Evolutionary conservation across 2,888 invertebrate genomes (phyloP).

Genomic region (Branchellion lobata): DNA sequence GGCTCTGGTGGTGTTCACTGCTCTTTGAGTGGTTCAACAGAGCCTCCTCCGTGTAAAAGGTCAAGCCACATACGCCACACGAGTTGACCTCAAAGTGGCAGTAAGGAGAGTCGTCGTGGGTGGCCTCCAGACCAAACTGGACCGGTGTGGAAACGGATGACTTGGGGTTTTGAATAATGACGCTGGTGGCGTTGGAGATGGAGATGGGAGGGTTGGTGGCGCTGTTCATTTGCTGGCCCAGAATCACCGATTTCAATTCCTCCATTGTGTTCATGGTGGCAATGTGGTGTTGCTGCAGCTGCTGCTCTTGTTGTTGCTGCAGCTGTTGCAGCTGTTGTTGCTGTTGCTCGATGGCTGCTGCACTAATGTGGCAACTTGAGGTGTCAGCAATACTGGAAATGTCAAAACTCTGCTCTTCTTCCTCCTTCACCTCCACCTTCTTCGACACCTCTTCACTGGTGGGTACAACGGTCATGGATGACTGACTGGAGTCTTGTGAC

Average conservation of each 20-base stretch:
- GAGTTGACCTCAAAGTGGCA: constrained; percentile 33
- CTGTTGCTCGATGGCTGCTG: no score
- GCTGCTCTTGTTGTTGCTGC: neutral
- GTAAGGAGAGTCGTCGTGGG: constrained; percentile 23
- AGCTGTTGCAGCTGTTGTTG: neutral
- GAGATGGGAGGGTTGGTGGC: neutral
- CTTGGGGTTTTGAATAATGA: no score
- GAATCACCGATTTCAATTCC: no score
- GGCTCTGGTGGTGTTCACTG: constrained; percentile 32
- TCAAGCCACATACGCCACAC: constrained; percentile 36
- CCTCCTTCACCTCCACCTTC: no score
- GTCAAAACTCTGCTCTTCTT: no score
- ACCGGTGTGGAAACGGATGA: neutral
- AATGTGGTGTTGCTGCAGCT: neutral
- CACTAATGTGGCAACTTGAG: no score
- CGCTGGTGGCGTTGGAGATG: constrained; percentile 5
- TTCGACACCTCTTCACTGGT: no score
- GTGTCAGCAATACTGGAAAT: no score
- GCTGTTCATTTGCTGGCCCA: no score
- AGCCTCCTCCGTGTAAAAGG: constrained; percentile 32
- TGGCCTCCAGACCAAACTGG: constrained; percentile 31
- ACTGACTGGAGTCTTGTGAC: neutral
- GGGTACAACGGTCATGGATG: neutral
- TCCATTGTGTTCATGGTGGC: no score
- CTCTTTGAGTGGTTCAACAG: constrained; percentile 31